Evolutionary conservation across 2,888 invertebrate genomes (phyloP), one percentile per base, ranked within the genome.

Genomic region (Linnaemya tessellans): DNA sequence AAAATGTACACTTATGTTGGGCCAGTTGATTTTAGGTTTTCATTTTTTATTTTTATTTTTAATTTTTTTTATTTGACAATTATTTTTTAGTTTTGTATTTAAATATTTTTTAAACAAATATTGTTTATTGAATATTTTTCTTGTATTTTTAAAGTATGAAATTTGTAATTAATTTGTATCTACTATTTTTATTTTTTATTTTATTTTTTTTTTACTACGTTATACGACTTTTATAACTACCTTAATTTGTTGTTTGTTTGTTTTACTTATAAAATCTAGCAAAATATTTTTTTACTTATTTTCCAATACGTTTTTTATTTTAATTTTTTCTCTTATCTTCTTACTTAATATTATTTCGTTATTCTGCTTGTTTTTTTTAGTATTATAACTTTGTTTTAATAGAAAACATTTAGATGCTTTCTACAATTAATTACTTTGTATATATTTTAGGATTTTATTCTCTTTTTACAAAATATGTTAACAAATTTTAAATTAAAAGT

Each of bases 241-340:
- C 68, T 80, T 79, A 78, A 83, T 79, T 77, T 77, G 62, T 62
- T 51, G 67, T 67, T 71, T 71, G 62, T 74, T 81, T 54, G 18
- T 71, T 49, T 75, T 58, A 70, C 81, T 81, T 85, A 81, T 64
- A 85, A 82, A 85, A 82, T 74, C 81, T 81, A 85, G 73, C 77
- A 83, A 83, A 83, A 83, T 78, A 83, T 58, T 83, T 71, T 60
- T 65, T 73, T 74, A 70, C 62, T 74, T 80, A 70, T 20, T 70
- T 64, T 58, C 18, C 18, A 56, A 74, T 80, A 83, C 64, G 30
- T 74, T 78, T 56, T 81, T 58, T 58, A 15, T 41, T 62, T 56
- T 60, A 38, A 5, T 51, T 74, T 68, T 64, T 25, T 73, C 35
- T 58, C 51, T 75, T 67, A 70, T 13, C 64, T 41, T 77, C 22